phyloP scores from a whole-genome alignment of 1,140 invertebrate genomes.

The Macrosteles quadrilineatus region DNA sequence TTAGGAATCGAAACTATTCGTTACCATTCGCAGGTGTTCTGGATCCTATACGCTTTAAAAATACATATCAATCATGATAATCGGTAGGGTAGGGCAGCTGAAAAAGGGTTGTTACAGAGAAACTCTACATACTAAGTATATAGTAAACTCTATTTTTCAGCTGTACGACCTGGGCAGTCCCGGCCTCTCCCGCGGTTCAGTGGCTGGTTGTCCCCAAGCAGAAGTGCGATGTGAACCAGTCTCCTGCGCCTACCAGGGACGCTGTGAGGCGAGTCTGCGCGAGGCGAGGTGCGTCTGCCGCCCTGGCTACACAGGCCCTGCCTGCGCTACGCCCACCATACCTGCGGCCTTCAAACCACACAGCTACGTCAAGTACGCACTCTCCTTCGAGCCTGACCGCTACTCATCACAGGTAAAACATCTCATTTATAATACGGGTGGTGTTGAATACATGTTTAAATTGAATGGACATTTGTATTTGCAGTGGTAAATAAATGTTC shows the following conservation, averaged over 20 bases:
- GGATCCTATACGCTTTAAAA: no score
- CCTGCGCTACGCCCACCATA: conserved; percentile 81
- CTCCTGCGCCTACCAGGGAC: conserved; percentile 89
- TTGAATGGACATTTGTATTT: conserved; percentile 97
- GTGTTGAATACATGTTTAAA: no score
- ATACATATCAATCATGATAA: no score
- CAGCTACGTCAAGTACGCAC: conserved; percentile 93
- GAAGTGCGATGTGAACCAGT: conserved; percentile 68
- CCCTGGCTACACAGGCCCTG: conserved; percentile 87
- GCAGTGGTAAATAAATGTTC: conserved; percentile 84
- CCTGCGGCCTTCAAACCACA: conserved; percentile 89
- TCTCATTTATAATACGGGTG: no score
- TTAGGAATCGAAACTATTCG: no score
- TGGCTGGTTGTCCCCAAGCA: conserved; percentile 70
- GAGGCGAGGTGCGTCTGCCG: conserved; percentile 86
- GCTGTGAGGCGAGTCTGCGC: conserved; percentile 84
- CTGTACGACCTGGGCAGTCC: conserved; percentile 90
- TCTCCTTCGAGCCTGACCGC: conserved; percentile 91
- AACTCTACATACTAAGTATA: no score
- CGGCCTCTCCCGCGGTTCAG: conserved; percentile 78
- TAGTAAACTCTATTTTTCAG: conserved; percentile 47
- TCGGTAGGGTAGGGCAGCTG: no score
- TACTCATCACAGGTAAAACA: conserved; percentile 87
- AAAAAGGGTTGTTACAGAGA: no score
- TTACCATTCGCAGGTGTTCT: no score